A percentile compares a stretch with the other conserved stretches of the same genome.
phyloP scores from a whole-genome alignment of 2,113 vertebrate species.

The cat (Felis catus) region F.catus_Fca126_mat1.0 CM031417.1:141524501-141525000 shows the following conservation, averaged over 20 bases:
- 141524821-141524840: fast-evolving
- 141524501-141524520: background rate
- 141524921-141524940: background rate
- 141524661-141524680: background rate
- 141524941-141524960: fast-evolving
- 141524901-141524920: fast-evolving
- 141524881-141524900: background rate
- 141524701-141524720: background rate
- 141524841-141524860: background rate
- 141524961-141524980: background rate
- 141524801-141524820: background rate
- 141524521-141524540: background rate
- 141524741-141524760: background rate
- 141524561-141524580: fast-evolving
- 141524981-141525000: background rate
- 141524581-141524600: fast-evolving
- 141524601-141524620: fast-evolving
- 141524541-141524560: background rate
- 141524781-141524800: background rate
- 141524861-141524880: background rate
- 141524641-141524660: background rate
- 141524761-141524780: background rate
- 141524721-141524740: fast-evolving
- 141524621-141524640: background rate
- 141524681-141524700: fast-evolving